Base-by-base conservation (phyloP, 2,797 vertebrate species). In the Sarcophilus harrisii region DNA sequence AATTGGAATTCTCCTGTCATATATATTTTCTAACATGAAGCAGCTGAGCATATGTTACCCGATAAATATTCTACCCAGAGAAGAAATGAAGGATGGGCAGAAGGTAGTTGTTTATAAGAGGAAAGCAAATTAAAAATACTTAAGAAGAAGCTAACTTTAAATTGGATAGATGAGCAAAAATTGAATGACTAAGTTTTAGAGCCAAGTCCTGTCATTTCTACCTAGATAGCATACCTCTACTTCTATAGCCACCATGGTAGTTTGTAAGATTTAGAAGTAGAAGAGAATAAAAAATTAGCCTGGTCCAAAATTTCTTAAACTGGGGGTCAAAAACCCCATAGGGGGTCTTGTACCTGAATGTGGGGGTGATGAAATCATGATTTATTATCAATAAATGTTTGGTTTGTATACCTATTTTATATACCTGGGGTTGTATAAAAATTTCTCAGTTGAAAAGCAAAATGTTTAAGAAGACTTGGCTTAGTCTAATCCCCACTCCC, bases 111-210 rank as follows among this genome's bases (percentile, higher is more conserved):
- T 93, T 95, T 49, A 45, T 58, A 81, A 73, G 49, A 90, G 30
- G 95, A 94, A 96, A 95, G 32, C n/a, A 94, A 97, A 91, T 91
- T 81, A 24, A 81, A 45, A 32, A 94, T 93, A 90, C 66, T 57
- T 92, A 58, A 95, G 55, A 96, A 95, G 30, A 62, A 62, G 93
- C 45, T 87, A 91, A 95, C 94, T 96, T 16, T 73, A 92, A 97
- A 93, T 81, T 91, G 92, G 89, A 58, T 90, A 95, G 30, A 93
- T 90, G 45, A 94, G 73, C 28, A 91, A 91, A 90, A 95, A 93
- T 54, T 55, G 54, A 55, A 55, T 57, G 57, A 57, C 13, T 57
- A 62, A 32, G 5, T 66, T 66, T n/a, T 16, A n/a, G 32, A n/a
- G 32, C 5, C 5, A 66, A 66, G 32, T 66, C 29, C 62, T 66